Evolutionary conservation across 2,113 vertebrate genomes (phyloP), one percentile per base, ranked within the genome.

Genomic region (Dipodomys stephensi): DNA sequence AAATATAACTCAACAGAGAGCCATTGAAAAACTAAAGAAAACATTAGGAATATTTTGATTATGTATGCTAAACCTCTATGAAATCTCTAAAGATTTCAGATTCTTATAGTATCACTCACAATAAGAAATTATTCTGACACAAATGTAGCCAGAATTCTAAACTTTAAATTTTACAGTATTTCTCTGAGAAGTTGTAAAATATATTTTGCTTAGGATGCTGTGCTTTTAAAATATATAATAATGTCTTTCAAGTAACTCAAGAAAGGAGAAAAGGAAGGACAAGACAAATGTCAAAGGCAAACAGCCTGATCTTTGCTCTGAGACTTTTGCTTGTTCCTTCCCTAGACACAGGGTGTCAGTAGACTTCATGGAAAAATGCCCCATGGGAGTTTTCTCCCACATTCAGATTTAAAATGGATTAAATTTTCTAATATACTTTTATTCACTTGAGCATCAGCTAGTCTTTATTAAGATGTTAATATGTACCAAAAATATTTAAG

Each of bases 361-460:
- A 53, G 57, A 90, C 11, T 77, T 77, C 87, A 81, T 57, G 49
- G 84, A 30, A 3, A 80, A 30, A 19, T 64, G 23, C 13, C 39
- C 57, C 9, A 20, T 4, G 22, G 18, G 15, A 67, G 9, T 64
- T 83, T 3, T 10, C 15, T 79, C 20, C 2, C 6, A 60, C 7
- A 39, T 46, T 87, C 28, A 39, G 9, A 90, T 35, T 81, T 49
- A 73, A 88, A 49, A 35, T 32, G 12, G 39, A 68, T 28, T 67
- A 71, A 19, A 15, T 64, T 81, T 80, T 93, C 22, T 39, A 89
- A 84, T 0, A 49, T 16, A n/a, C 39, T 4, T 83, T 68, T 22
- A 80, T 30, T 92, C 79, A n/a, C n/a, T 92, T 74, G 32, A 46
- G n/a, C n/a, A 80, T 72, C 39, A 81, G 28, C 32, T 86, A 27